Base-by-base conservation (phyloP, 1,140 invertebrate genomes). In the Lordiphosa collinella region DNA sequence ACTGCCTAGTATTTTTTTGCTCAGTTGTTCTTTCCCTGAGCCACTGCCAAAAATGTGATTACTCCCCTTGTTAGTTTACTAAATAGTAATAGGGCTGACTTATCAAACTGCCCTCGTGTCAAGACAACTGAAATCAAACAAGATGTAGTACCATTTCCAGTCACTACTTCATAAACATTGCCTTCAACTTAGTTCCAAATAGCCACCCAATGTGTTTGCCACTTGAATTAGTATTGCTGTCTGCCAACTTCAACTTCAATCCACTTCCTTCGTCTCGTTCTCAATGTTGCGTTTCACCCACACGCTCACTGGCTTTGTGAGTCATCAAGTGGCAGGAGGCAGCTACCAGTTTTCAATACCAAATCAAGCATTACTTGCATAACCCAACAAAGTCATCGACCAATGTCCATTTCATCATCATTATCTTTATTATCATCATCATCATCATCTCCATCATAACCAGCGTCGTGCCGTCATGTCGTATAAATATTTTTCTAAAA, bases 321-420 rank as follows among this genome's bases (percentile, higher is more conserved):
- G 56, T 82, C 78, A 84, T 73, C 56, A 69, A 46, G 68, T 59
- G 59, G 53, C 74, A 74, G 76, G 71, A 71, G 76, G 57, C 70
- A 84, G 78, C 78, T 82, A 82, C 78, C 78, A 84, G 78, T 82
- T 63, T 82, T 82, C 78, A 72, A 82, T 84, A 84, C 72, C 78
- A 82, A 82, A 82, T 82, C 78, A 84, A 82, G 78, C 78, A 82
- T 82, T 82, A 82, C 78, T 82, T 84, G 78, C 78, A 82, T 82
- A 82, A 82, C 76, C 67, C 78, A 60, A 47, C 56, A 58, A 36
- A 69, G 51, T 53, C 55, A 57, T 31, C 63, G 48, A 62, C 66
- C 75, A 80, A 79, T 74, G 73, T 79, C 73, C 73, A 75, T 32
- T 49, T 11, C 36, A 48, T 51, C 63, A 70, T 64, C 49, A 47